Conservation (phyloP, 2,113 vertebrate species). For the Siniperca chuatsi region DNA sequence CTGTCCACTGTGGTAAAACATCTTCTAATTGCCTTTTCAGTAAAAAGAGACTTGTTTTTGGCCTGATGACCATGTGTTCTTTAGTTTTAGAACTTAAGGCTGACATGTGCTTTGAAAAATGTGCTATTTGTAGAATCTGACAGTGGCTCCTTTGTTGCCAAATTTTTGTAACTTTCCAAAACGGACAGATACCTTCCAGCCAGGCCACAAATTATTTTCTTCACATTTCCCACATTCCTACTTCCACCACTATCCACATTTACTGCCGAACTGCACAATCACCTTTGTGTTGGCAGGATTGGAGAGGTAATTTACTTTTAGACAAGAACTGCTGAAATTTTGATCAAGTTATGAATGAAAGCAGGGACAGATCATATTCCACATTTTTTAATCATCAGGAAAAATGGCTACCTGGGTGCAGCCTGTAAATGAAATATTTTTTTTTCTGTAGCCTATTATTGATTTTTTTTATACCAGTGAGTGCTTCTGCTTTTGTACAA, state of each 20-base stretch:
- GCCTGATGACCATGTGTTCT: neutral
- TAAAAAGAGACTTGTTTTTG: neutral
- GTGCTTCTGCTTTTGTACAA: neutral
- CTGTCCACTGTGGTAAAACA: neutral
- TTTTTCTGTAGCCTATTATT: neutral
- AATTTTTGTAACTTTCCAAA: too few relatives aligned
- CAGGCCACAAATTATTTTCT: slow-evolving; percentile 24
- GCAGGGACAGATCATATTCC: neutral
- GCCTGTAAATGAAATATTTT: neutral
- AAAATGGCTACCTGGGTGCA: neutral
- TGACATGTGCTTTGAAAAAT: neutral
- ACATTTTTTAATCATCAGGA: neutral
- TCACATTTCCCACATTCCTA: slow-evolving; percentile 24
- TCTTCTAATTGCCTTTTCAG: neutral
- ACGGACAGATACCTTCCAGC: slow-evolving; percentile 1
- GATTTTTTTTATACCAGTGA: neutral
- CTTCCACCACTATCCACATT: slow-evolving; percentile 2
- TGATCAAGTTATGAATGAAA: too few relatives aligned
- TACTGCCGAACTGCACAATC: neutral
- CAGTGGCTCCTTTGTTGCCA: neutral
- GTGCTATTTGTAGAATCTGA: neutral
- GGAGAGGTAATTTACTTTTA: neutral
- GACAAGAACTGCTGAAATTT: neutral
- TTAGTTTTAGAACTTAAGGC: neutral
- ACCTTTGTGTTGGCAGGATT: neutral